Evolutionary conservation across 2,797 vertebrate species (phyloP).

Genomic region (Arctocebus calabarensis): DNA sequence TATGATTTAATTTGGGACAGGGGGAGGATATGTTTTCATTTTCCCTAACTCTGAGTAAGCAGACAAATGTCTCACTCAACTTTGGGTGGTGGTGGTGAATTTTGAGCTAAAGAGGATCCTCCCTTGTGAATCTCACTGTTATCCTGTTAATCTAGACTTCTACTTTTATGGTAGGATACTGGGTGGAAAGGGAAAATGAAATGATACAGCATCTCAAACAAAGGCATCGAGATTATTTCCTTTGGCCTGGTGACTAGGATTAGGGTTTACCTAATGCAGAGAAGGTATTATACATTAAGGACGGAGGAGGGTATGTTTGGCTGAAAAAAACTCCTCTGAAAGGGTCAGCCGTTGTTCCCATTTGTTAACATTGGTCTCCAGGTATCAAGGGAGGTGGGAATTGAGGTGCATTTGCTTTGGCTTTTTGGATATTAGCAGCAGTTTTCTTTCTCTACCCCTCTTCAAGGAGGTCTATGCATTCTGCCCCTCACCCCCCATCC

Average conservation of each 20-base stretch:
- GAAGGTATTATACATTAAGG: neutral
- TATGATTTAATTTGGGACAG: neutral
- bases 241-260: constrained; percentile 63
- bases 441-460: neutral
- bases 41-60: neutral
- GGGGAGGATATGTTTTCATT: neutral
- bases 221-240: constrained; percentile 49
- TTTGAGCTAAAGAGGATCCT: neutral
- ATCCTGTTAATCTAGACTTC: constrained; percentile 34
- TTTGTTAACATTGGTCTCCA: neutral
- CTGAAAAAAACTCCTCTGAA: neutral
- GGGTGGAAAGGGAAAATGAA: constrained; percentile 67
- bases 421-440: neutral
- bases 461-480: neutral
- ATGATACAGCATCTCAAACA: constrained; percentile 8
- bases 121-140: neutral
- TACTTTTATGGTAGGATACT: constrained; percentile 46
- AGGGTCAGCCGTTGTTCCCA: neutral
- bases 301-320: neutral
- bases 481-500: neutral
- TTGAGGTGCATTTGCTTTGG: neutral
- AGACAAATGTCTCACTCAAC: neutral
- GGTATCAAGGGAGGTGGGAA: neutral
- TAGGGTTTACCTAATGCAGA: neutral
- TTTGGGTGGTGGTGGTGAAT: neutral